Evolutionary conservation across 2,113 vertebrate genomes (phyloP).

Genomic region (Zootoca vivipara): DNA sequence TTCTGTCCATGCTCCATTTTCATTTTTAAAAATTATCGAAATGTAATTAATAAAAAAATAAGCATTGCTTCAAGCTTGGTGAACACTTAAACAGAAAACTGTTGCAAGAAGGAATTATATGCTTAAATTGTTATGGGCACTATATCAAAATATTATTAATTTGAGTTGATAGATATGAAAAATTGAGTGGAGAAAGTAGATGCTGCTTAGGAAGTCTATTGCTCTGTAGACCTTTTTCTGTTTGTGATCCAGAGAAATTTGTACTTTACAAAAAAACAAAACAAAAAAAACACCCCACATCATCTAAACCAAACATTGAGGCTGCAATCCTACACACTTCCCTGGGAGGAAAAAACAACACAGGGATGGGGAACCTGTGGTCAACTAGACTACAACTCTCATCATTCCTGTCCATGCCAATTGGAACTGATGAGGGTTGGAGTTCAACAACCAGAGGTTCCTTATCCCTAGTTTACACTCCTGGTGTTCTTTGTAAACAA

Average conservation of each 20-base stretch:
- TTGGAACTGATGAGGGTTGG: no score
- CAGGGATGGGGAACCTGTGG: no score
- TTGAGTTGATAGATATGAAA: conserved; percentile 17
- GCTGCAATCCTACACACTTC: no score
- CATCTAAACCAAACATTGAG: conserved; percentile 2
- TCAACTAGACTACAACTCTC: no score
- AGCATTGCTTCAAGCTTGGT: conserved; percentile 3
- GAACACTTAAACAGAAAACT: conserved; percentile 19
- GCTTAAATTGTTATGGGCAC: conserved; percentile 28
- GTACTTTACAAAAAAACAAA: not conserved
- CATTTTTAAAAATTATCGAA: not conserved
- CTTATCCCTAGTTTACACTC: no score
- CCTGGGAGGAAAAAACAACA: no score
- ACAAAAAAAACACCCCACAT: not conserved
- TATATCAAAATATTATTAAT: conserved; percentile 18
- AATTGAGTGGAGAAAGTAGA: conserved; percentile 4
- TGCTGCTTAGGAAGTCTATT: not conserved
- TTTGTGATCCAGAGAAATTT: conserved; percentile 1
- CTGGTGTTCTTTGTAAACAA: not conserved
- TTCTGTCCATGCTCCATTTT: not conserved
- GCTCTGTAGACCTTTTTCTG: not conserved
- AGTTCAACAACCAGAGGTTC: no score
- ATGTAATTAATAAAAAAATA: not conserved
- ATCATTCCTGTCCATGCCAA: no score
- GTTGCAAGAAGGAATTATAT: conserved; percentile 19